Conservation (phyloP, 2,888 invertebrate genomes). For the Matsumyia berberina region DNA sequence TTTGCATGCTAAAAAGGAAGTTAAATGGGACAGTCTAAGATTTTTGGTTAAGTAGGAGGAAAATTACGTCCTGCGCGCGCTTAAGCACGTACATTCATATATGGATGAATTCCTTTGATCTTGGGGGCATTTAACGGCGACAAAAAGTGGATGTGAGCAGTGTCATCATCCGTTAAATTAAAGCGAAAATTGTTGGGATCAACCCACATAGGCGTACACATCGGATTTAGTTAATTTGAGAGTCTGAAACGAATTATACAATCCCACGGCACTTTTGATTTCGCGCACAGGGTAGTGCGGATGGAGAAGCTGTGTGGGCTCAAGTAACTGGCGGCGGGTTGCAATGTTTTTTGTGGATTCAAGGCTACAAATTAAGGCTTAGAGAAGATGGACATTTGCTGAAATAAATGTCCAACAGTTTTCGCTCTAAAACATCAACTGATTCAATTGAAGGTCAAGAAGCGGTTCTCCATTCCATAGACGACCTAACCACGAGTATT, state of each 20-base stretch:
- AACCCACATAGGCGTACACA: slow-evolving; percentile 2
- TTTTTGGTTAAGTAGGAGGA: slow-evolving; percentile 53
- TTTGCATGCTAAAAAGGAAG: slow-evolving; percentile 20
- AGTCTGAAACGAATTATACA: slow-evolving; percentile 12
- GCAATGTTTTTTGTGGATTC: background rate
- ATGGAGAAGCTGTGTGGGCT: background rate
- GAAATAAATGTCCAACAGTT: too few relatives aligned
- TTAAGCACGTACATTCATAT: slow-evolving; percentile 48
- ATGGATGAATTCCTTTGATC: slow-evolving; percentile 13
- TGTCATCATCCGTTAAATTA: slow-evolving; percentile 17
- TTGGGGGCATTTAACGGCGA: background rate
- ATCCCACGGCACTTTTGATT: slow-evolving; percentile 16
- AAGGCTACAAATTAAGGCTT: background rate
- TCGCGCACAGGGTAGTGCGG: slow-evolving; percentile 1
- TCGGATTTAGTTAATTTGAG: slow-evolving; percentile 1
- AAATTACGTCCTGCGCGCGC: slow-evolving; percentile 44
- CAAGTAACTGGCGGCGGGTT: background rate
- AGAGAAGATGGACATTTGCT: too few relatives aligned
- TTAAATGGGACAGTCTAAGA: slow-evolving; percentile 58
- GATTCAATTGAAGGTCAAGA: too few relatives aligned
- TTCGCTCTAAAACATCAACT: too few relatives aligned
- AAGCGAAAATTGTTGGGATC: slow-evolving; percentile 20
- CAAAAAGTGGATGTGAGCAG: background rate
- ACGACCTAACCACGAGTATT: too few relatives aligned
- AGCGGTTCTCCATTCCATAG: too few relatives aligned